phyloP scores from a whole-genome alignment of 2,888 invertebrate species.

The Lymantria monacha region DNA sequence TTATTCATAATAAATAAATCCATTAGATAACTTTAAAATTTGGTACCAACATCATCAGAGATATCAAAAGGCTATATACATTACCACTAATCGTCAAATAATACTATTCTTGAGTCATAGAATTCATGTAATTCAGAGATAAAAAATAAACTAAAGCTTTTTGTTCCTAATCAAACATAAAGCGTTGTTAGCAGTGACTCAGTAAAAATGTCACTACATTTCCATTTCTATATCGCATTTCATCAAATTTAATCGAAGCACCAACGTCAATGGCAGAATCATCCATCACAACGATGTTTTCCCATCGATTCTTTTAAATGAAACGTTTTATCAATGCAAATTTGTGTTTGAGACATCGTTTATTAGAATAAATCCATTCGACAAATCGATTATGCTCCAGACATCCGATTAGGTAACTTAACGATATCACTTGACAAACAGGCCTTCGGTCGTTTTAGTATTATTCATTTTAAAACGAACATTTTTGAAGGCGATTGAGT shows the following conservation, averaged over 20 bases:
- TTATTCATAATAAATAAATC: too few relatives aligned
- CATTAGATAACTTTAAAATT: too few relatives aligned
- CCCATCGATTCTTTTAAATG: constrained; percentile 57
- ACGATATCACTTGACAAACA: constrained; percentile 22
- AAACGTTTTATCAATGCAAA: constrained; percentile 64
- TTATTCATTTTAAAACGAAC: constrained; percentile 40
- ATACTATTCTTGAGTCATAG: too few relatives aligned
- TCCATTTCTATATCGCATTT: constrained; percentile 66
- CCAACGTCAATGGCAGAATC: constrained; percentile 40
- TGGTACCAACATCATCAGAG: too few relatives aligned
- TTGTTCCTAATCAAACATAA: too few relatives aligned
- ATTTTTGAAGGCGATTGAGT: not conserved
- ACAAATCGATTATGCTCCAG: constrained; percentile 29
- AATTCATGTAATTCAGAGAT: too few relatives aligned
- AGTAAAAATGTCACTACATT: constrained; percentile 74
- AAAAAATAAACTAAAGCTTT: too few relatives aligned
- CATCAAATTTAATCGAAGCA: constrained; percentile 65
- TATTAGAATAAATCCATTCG: constrained; percentile 26
- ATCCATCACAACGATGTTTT: constrained; percentile 68
- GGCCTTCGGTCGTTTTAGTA: constrained; percentile 6
- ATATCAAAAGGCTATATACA: too few relatives aligned
- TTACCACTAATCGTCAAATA: too few relatives aligned
- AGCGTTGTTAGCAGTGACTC: constrained; percentile 52
- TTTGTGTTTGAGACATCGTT: constrained; percentile 45
- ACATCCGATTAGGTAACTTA: constrained; percentile 22